Percentiles rank a stretch among this genome's conserved stretches.
Conservation (phyloP, 2,888 invertebrate species). For the Antitype chi region DNA sequence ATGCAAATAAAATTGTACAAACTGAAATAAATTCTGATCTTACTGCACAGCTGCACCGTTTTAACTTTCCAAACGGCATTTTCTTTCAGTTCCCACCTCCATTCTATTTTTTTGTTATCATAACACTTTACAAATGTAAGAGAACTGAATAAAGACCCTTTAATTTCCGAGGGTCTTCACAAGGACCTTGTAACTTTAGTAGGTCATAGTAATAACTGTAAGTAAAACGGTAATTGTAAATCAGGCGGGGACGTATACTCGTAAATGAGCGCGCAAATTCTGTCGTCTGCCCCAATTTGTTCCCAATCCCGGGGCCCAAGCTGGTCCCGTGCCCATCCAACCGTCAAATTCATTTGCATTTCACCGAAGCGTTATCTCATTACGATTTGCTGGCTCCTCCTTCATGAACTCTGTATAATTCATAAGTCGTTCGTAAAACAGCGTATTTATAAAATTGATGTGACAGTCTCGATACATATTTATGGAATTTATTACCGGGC, state of each 20-base stretch:
- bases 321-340: slow-evolving; percentile 71
- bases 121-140: slow-evolving; percentile 45
- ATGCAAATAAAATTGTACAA: slow-evolving; percentile 21
- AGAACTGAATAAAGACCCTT: slow-evolving; percentile 41
- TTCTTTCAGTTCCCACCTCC: not conserved
- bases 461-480: slow-evolving; percentile 71
- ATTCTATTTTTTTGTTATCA: slow-evolving; percentile 22
- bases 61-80: not conserved
- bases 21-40: slow-evolving; percentile 21
- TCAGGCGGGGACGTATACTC: slow-evolving; percentile 74
- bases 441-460: slow-evolving; percentile 58
- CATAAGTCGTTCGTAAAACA: slow-evolving; percentile 72
- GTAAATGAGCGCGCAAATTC: slow-evolving; percentile 79
- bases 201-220: slow-evolving; percentile 61
- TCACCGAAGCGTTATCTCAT: slow-evolving; percentile 82
- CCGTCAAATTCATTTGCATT: slow-evolving; percentile 86
- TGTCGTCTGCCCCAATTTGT: slow-evolving; percentile 80
- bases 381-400: slow-evolving; percentile 79
- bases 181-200: slow-evolving; percentile 46
- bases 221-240: slow-evolving; percentile 71
- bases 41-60: slow-evolving; percentile 10
- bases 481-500: slow-evolving; percentile 66
- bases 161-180: slow-evolving; percentile 55
- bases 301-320: slow-evolving; percentile 69
- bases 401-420: slow-evolving; percentile 74